Conservation (phyloP, 2,888 invertebrate genomes). For the Aphidoletes aphidimyza region DNA sequence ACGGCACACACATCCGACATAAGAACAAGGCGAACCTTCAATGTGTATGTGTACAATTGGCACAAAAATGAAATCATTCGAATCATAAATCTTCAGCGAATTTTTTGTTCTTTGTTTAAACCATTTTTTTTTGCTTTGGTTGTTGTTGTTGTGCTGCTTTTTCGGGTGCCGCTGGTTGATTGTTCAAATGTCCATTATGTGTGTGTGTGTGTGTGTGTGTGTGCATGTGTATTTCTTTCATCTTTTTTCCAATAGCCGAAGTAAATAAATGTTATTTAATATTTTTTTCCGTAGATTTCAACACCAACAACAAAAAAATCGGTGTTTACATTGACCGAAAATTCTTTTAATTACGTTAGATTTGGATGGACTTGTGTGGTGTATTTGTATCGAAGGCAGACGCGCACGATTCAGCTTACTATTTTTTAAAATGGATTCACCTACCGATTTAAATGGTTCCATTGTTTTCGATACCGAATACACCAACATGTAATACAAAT, state of each 20-base stretch:
- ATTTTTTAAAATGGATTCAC: background rate
- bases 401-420: too few relatives aligned
- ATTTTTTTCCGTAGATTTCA: background rate
- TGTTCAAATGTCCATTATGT: background rate
- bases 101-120: constrained; percentile 2
- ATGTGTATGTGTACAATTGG: background rate
- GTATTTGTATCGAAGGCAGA: too few relatives aligned
- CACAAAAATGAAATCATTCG: constrained; percentile 46
- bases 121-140: background rate
- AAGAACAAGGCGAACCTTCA: background rate
- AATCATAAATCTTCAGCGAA: constrained; percentile 31
- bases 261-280: background rate
- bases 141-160: too few relatives aligned
- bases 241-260: background rate
- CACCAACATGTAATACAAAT: background rate
- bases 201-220: too few relatives aligned
- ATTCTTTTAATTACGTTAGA: background rate
- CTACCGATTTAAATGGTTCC: background rate
- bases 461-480: background rate
- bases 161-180: background rate
- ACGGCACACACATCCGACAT: background rate
- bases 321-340: constrained; percentile 1
- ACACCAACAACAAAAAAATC: background rate
- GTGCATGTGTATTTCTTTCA: background rate
- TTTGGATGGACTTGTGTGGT: background rate